phyloP scores from a whole-genome alignment of 2,888 invertebrate species.

The Heliothis peltigera region DNA sequence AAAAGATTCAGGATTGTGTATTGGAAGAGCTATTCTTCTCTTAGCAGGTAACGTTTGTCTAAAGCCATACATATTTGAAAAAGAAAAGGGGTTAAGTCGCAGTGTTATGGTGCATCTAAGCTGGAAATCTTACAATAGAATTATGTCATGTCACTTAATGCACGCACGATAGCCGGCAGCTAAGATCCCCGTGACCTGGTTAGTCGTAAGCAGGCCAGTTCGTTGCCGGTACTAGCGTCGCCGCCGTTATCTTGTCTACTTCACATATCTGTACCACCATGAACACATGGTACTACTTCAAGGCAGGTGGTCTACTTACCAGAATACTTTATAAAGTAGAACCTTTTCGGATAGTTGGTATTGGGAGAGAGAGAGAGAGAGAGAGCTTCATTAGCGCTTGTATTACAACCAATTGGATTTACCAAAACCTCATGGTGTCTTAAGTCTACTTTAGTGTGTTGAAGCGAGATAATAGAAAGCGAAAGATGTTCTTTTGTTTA shows the following conservation, averaged over 20 bases:
- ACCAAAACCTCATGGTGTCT: constrained; percentile 3
- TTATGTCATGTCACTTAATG: constrained; percentile 74
- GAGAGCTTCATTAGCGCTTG: background rate
- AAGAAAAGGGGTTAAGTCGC: background rate
- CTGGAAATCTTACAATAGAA: constrained; percentile 65
- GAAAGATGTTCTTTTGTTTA: constrained; percentile 48
- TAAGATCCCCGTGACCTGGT: constrained; percentile 75
- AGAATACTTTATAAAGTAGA: background rate
- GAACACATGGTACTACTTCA: background rate
- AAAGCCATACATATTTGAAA: constrained; percentile 1
- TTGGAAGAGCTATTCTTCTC: background rate
- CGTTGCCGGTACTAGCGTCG: constrained; percentile 54
- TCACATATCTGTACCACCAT: constrained; percentile 55
- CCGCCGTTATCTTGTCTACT: constrained; percentile 71
- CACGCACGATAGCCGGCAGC: constrained; percentile 63
- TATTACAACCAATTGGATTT: background rate
- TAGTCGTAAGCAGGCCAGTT: constrained; percentile 71
- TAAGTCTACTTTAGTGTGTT: constrained; percentile 47
- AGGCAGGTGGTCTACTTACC: background rate
- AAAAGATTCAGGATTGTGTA: background rate
- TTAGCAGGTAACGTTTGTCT: background rate
- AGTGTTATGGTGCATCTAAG: constrained; percentile 42
- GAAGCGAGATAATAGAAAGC: constrained; percentile 53
- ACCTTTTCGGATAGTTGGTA: too few species aligned
- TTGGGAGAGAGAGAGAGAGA: too few species aligned